These are phyloP conservation scores for Leptonema lineaticorne DNA, from an alignment of 1,140 invertebrate genomes.

Conservation along the genomic window DNA sequence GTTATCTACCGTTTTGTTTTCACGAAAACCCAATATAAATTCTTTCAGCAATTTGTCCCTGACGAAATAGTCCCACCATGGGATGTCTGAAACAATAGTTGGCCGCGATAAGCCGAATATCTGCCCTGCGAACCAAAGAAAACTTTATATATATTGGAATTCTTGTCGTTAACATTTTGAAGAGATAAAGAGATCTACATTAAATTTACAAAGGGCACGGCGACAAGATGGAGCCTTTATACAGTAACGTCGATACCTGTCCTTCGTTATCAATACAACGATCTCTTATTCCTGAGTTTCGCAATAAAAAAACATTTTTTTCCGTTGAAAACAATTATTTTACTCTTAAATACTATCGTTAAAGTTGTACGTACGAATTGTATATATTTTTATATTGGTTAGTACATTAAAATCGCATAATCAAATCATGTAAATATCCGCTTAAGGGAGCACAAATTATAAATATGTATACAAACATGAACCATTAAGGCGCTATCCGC, in stretches of 20 bases:
- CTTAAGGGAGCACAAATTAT: not conserved
- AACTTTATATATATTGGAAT: conserved; percentile 35
- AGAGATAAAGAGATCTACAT: conserved; percentile 31
- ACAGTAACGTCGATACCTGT: conserved; percentile 1
- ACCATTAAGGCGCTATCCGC: conserved; percentile 5
- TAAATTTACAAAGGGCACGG: conserved; percentile 20
- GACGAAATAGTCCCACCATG: conserved; percentile 11
- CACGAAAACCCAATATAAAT: conserved; percentile 24
- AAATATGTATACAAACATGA: not conserved
- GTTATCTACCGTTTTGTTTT: not conserved
- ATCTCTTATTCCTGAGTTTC: conserved; percentile 22
- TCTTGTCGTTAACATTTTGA: conserved; percentile 27
- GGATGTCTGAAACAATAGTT: conserved; percentile 19
- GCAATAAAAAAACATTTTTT: no score
- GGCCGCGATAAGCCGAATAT: conserved; percentile 4
- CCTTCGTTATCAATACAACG: conserved; percentile 6
- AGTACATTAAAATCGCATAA: no score
- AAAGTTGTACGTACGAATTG: no score
- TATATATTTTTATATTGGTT: no score
- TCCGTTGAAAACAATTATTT: no score
- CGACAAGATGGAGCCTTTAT: not conserved
- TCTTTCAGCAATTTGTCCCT: conserved; percentile 21
- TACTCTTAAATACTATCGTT: no score
- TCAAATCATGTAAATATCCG: not conserved
- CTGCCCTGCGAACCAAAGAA: not conserved